These are phyloP conservation scores for Aromia moschata DNA, from an alignment of 2,888 invertebrate genomes.

Conservation along the genomic window DNA sequence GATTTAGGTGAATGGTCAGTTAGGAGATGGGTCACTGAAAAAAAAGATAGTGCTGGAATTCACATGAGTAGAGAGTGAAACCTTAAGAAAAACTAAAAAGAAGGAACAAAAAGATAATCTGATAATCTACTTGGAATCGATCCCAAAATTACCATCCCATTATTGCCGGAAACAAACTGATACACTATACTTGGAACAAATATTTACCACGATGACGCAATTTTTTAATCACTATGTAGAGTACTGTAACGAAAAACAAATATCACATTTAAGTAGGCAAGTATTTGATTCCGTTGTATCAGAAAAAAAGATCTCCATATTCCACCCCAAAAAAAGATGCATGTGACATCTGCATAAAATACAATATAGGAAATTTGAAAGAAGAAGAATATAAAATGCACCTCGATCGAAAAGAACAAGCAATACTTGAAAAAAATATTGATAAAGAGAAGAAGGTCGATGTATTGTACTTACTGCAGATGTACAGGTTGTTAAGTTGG, in stretches of 20 bases:
- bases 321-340: slow-evolving; percentile 12
- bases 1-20: slow-evolving; percentile 27
- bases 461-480: slow-evolving; percentile 12
- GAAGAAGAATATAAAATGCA: slow-evolving; percentile 14
- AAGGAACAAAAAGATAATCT: slow-evolving; percentile 15
- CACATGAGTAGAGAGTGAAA: slow-evolving; percentile 8
- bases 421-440: slow-evolving; percentile 6
- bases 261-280: slow-evolving; percentile 12
- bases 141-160: slow-evolving; percentile 6
- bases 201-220: slow-evolving; percentile 12
- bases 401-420: slow-evolving; percentile 12
- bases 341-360: slow-evolving; percentile 11
- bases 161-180: slow-evolving; percentile 11
- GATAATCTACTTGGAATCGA: slow-evolving; percentile 9
- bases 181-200: slow-evolving; percentile 6
- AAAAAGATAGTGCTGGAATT: slow-evolving; percentile 16
- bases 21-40: slow-evolving; percentile 27
- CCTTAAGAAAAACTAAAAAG: slow-evolving; percentile 10
- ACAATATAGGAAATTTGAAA: slow-evolving; percentile 3
- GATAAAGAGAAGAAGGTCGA: slow-evolving; percentile 6
- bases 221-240: slow-evolving; percentile 16
- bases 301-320: slow-evolving; percentile 11
- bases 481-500: slow-evolving; percentile 42
- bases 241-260: slow-evolving; percentile 6
- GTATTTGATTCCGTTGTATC: slow-evolving; percentile 8